Base-by-base conservation (phyloP, 2,113 vertebrate genomes). In the Oncorhynchus gorbuscha region DNA sequence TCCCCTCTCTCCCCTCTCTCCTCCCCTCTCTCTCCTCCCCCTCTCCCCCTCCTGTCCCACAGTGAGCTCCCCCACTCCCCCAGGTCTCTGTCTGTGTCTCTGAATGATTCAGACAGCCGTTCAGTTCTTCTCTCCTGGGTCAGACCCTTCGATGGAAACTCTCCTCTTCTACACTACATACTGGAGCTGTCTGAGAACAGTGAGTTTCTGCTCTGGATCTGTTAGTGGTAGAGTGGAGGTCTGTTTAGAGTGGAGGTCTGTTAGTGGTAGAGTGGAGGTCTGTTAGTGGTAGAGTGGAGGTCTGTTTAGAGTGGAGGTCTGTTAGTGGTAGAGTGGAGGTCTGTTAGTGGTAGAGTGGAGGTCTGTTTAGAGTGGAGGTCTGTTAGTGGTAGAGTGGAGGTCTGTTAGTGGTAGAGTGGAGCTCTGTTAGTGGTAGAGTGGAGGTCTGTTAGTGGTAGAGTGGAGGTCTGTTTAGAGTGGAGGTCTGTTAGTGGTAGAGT, bases 131-230 rank as follows among this genome's bases (percentile, higher is more conserved):
- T 99, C 45, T 96, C 96, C 87, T 99, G 97, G 97, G 94, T 98
- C 1, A 94, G 96, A 0, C 96, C 97, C 70, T 99, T 98, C 2
- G 96, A 99, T 1, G 97, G 97, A 28, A 99, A 99, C 93, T 98
- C 97, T 76, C 97, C 96, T 0, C 93, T 99, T 1, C 94, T 98
- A 12, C 86, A 94, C 87, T 99, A 98, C 82, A 91, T 96, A 30
- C 94, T 98, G 32, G 97, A 99, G 90, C 93, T 98, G 65, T 98
- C 97, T 0, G 97, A 99, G 84, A 99, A 99, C 94, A 98, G 97
- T 99, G 91, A 28, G 92, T 92, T 18, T 76, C 2, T 28, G 24
- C 73, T 73, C 51, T 73, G 72, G 35, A 20, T 75, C 61, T 75
- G 70, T 69, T 30, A 32, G 51, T 28, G 28, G 28, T 70, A 20